Base-by-base conservation (phyloP, 2,113 vertebrate species). In the Bambusicola thoracicus region DNA sequence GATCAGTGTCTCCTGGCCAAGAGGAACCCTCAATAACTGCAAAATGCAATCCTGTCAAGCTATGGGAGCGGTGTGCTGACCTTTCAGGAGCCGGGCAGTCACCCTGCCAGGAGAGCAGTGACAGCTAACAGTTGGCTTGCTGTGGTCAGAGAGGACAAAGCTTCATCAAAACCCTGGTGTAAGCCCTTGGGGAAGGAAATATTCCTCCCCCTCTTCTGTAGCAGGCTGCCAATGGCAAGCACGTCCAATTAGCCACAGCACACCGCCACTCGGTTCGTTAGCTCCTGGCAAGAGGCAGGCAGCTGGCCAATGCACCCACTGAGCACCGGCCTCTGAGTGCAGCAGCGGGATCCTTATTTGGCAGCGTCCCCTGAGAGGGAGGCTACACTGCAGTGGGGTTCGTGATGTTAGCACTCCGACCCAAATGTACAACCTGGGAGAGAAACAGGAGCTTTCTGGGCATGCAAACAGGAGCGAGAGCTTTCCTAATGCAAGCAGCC, bases 281-380 rank as follows among this genome's bases (percentile, higher is more conserved):
- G 66, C 40, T 25, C 66, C 24, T 10, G 11, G 53, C 8, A 8
- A 0, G 3, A 40, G 59, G 61, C 0, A 4, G n/a, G 66, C 66
- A 93, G 84, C 48, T 85, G 87, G 81, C 25, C 38, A 46, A 21
- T 2, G 3, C 68, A 58, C 62, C 65, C 72, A 48, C 27, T 2
- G 4, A 65, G 75, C 29, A 27, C 27, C 0, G 1, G 40, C 27
- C 41, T 43, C 4, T 7, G 5, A 5, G 7, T 6, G 51, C 78
- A 63, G 51, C 3, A 6, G 38, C 34, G 38, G 2, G 0, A 3
- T 8, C 3, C 6, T 32, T 41, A 5, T 7, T 46, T 32, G 73
- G 87, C 67, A 27, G 11, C 1, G 30, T n/a, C 75, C 56, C 65
- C 58, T 6, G 13, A 70, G 41, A 49, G 30, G 53, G 66, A 81